Conservation (phyloP, 2,797 vertebrate genomes). For the Myripristis jacobus region DNA sequence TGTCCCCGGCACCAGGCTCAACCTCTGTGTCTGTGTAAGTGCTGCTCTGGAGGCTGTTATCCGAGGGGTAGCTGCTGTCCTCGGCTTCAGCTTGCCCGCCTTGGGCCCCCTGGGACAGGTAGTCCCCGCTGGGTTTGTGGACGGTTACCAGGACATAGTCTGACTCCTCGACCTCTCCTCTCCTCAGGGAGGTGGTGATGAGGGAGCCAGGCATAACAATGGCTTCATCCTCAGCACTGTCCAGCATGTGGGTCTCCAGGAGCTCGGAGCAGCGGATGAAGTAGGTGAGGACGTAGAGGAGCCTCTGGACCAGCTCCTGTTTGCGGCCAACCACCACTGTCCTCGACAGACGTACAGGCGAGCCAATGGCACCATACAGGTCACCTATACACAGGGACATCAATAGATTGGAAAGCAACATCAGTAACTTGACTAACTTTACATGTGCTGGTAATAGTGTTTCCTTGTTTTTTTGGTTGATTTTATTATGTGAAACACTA, state of each 20-base stretch:
- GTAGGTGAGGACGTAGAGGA: slow-evolving; percentile 98
- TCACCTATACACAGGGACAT: slow-evolving; percentile 84
- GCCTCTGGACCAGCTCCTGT: slow-evolving; percentile 95
- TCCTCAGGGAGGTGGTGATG: slow-evolving; percentile 96
- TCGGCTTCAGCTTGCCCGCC: slow-evolving; percentile 52
- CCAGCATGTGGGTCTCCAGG: slow-evolving; percentile 94
- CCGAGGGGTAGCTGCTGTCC: slow-evolving; percentile 81
- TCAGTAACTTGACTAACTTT: not conserved
- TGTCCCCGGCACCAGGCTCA: slow-evolving; percentile 55
- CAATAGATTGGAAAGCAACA: not conserved
- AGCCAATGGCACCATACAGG: slow-evolving; percentile 96
- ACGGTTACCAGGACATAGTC: slow-evolving; percentile 97
- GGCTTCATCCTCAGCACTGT: slow-evolving; percentile 94
- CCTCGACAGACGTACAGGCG: slow-evolving; percentile 92
- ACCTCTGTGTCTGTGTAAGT: slow-evolving; percentile 80
- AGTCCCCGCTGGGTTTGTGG: slow-evolving; percentile 92
- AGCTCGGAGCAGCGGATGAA: slow-evolving; percentile 99
- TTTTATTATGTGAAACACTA: not conserved
- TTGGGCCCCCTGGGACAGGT: slow-evolving; percentile 81
- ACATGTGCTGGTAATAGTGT: not conserved
- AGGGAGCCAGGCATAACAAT: slow-evolving; percentile 97
- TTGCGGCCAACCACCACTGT: slow-evolving; percentile 94
- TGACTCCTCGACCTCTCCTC: slow-evolving; percentile 96
- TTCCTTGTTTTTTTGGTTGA: not conserved
- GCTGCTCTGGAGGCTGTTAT: slow-evolving; percentile 89